Conservation (phyloP, 2,888 invertebrate species). For the Plutella xylostella region DNA sequence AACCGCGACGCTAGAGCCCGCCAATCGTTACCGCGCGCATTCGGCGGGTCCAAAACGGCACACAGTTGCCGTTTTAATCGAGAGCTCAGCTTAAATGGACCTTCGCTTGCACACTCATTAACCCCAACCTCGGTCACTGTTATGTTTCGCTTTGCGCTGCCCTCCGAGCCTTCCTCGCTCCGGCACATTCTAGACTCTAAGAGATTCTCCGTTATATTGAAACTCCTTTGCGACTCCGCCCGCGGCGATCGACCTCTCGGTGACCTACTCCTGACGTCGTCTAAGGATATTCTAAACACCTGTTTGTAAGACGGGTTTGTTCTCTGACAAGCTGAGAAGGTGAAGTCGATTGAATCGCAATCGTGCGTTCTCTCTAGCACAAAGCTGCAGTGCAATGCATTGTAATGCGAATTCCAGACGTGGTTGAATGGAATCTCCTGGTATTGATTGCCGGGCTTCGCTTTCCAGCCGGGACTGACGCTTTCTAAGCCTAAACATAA, state of each 20-base stretch:
- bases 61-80: conserved; percentile 67
- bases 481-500: conserved; percentile 91
- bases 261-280: conserved; percentile 55
- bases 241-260: conserved; percentile 60
- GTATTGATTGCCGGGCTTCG: conserved; percentile 88
- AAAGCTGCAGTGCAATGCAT: conserved; percentile 92
- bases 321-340: conserved; percentile 56
- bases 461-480: conserved; percentile 89
- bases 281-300: conserved; percentile 59
- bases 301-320: conserved; percentile 63
- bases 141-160: conserved; percentile 58
- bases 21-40: conserved; percentile 95
- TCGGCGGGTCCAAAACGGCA: conserved; percentile 89
- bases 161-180: conserved; percentile 59
- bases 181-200: conserved; percentile 57
- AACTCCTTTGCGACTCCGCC: conserved; percentile 56
- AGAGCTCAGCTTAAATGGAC: conserved; percentile 71
- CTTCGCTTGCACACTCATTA: conserved; percentile 70
- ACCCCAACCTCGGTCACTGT: conserved; percentile 73
- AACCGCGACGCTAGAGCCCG: conserved; percentile 93
- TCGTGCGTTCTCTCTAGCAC: conserved; percentile 78
- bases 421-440: conserved; percentile 92
- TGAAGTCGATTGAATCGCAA: conserved; percentile 59
- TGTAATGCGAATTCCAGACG: conserved; percentile 89
- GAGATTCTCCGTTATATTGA: conserved; percentile 61